Base-by-base conservation (phyloP, 1,140 invertebrate species). In the Cotesia chilonis region DNA sequence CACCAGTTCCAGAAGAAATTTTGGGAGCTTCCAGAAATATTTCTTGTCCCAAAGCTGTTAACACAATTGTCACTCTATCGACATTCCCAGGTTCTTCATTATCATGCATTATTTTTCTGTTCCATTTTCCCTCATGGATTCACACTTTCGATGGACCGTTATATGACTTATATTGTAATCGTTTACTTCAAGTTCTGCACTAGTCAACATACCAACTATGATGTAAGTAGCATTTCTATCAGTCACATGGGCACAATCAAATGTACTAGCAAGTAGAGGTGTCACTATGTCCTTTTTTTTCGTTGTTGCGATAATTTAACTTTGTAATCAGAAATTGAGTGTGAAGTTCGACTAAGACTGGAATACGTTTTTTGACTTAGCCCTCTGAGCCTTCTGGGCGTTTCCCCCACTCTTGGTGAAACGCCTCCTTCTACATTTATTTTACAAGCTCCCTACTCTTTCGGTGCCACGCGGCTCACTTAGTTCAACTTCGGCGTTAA, bases 1-100 rank as follows among this genome's bases (percentile, higher is more conserved):
- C 36, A 4, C 78, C 76, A 63, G 73, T 82, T 70, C 76, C 78
- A 73, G 36, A 66, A 12, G 51, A 17, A 6, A 79, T 37, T 37
- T 79, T 81, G 55, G 81, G 81, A 47, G 81, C 77, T n/a, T 68
- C 74, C 9, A 80, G 54, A 61, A 80, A 68, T 72, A 80, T 75
- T 70, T 75, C 71, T 47, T 71, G 73, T 47, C 63, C 61, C 28
- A 28, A 17, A 9, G 73, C 77, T 70, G 76, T 78, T 37, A 82
- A 73, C 14, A 82, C 61, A 17, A 1, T 17, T 17, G 17, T 17
- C 17, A 17, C 17, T 17, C 1, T 17, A 17, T 17, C 17, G 17
- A 17, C 17, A 17, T 17, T 17, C 17, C 1, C 17, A 17, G 17
- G 17, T 17, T 17, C 17, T 17, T 17, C 0, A 17, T 17, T 17